These are phyloP conservation scores for Pelecanus crispus DNA, from an alignment of 2,113 vertebrate species.

Conservation along the genomic window DNA sequence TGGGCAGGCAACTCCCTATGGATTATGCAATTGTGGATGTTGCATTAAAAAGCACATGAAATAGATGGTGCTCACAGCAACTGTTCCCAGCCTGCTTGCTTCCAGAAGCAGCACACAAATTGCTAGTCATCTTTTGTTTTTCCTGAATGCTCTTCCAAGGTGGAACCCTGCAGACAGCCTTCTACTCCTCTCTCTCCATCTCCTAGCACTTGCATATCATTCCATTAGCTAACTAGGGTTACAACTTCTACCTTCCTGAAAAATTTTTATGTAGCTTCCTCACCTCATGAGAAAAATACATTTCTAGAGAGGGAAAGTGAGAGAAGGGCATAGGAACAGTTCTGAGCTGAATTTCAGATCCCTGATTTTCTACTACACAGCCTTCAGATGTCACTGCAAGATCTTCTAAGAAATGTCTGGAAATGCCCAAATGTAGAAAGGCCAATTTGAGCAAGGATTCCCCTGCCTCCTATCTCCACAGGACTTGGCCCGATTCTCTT, in stretches of 20 bases:
- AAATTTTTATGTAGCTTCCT: neutral
- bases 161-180: neutral
- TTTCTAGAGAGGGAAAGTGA: neutral
- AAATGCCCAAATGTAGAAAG: neutral
- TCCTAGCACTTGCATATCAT: neutral
- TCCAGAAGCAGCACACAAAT: neutral
- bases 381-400: slow-evolving; percentile 63
- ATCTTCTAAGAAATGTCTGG: neutral
- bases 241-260: neutral
- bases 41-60: neutral
- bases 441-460: neutral
- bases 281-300: neutral
- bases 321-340: neutral
- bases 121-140: neutral
- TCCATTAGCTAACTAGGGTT: neutral
- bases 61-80: neutral
- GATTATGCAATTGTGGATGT: neutral
- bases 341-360: neutral
- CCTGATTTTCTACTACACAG: neutral
- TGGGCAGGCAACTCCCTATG: slow-evolving; percentile 17
- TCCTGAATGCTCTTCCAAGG: neutral
- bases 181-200: neutral
- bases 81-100: neutral
- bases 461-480: neutral
- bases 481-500: neutral